These are phyloP conservation scores for Hypotaenidia philippensis DNA, from an alignment of 2,797 vertebrate species.

Conservation along the genomic window DNA sequence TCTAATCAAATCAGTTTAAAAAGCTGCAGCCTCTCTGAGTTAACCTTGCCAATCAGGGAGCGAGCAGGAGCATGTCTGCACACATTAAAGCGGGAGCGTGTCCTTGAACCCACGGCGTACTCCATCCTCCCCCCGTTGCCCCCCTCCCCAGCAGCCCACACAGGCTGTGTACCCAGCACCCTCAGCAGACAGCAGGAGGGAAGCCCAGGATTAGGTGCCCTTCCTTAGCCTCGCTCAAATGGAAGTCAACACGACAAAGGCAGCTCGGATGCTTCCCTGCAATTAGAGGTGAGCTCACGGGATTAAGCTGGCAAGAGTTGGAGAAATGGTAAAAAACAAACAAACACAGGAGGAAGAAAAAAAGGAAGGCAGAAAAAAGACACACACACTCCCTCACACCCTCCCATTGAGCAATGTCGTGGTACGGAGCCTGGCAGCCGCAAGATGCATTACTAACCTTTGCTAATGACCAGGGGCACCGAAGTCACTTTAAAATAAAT, in stretches of 20 bases:
- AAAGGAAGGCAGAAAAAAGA: neutral
- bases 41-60: conserved; percentile 92
- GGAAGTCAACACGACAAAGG: conserved; percentile 28
- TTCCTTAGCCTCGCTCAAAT: conserved; percentile 45
- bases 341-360: neutral
- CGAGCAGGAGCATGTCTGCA: conserved; percentile 82
- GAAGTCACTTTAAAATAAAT: conserved; percentile 72
- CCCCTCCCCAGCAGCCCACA: neutral
- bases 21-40: conserved; percentile 84
- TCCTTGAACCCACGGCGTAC: conserved; percentile 86
- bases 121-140: conserved; percentile 3
- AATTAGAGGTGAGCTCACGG: conserved; percentile 64
- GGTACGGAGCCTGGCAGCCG: conserved; percentile 29
- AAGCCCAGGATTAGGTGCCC: conserved; percentile 54
- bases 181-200: neutral
- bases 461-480: conserved; percentile 50
- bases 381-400: no score
- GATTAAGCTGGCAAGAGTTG: conserved; percentile 69
- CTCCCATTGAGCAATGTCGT: conserved; percentile 27
- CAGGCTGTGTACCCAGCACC: conserved; percentile 14
- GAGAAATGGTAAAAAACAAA: conserved; percentile 69
- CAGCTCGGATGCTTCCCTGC: conserved; percentile 32
- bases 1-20: conserved; percentile 93
- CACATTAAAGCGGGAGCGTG: conserved; percentile 86
- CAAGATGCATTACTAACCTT: conserved; percentile 51